These are phyloP conservation scores for Lepus timidus DNA, from an alignment of 2,113 vertebrate species.

Conservation along the genomic window DNA sequence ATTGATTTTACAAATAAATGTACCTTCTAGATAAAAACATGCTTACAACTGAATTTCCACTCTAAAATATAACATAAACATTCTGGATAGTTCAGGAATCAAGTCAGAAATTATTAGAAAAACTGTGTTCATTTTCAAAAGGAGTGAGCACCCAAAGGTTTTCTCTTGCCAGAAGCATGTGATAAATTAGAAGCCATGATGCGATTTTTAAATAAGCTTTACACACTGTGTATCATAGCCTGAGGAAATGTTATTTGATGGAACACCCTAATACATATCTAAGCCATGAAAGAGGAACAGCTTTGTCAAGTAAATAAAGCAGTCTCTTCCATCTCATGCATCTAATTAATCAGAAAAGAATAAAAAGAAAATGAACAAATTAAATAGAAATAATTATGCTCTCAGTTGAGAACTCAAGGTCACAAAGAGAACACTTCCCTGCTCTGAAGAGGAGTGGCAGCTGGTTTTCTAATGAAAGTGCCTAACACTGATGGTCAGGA, in stretches of 20 bases:
- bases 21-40: neutral
- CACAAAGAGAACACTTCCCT: neutral
- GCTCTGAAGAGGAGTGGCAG: neutral
- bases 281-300: constrained; percentile 76
- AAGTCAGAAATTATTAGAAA: constrained; percentile 29
- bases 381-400: constrained; percentile 78
- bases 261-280: constrained; percentile 69
- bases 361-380: constrained; percentile 81
- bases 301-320: constrained; percentile 81
- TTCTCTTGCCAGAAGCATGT: constrained; percentile 52
- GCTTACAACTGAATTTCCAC: neutral
- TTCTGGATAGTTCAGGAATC: neutral
- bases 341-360: constrained; percentile 79
- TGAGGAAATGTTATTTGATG: constrained; percentile 67
- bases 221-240: constrained; percentile 34
- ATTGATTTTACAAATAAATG: neutral
- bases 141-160: constrained; percentile 28
- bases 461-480: neutral
- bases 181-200: constrained; percentile 61
- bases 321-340: constrained; percentile 63
- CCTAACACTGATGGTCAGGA: rapidly evolving
- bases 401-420: constrained; percentile 39
- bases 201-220: constrained; percentile 69
- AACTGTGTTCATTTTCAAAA: constrained; percentile 40
- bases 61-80: neutral